These are phyloP conservation scores for Anguilla marmorata DNA, from an alignment of 2,797 vertebrate genomes.

Conservation along the genomic window DNA sequence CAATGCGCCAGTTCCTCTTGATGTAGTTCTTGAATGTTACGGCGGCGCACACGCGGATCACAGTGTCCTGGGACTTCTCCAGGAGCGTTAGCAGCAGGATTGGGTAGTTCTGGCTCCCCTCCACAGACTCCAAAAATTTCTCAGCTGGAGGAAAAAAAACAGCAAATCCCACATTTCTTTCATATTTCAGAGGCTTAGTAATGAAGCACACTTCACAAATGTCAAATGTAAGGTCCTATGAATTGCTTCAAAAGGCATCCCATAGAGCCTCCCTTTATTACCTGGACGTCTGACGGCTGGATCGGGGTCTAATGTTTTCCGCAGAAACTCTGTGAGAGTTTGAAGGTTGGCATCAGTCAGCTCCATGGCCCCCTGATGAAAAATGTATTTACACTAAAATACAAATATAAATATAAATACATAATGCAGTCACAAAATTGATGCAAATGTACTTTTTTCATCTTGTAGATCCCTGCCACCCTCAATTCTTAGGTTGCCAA, in stretches of 20 bases:
- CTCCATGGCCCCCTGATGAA: conserved; percentile 77
- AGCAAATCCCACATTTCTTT: not conserved
- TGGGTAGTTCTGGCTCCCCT: conserved; percentile 93
- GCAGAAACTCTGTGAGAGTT: conserved; percentile 90
- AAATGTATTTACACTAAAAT: conserved; percentile 25
- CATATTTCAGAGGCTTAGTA: not conserved
- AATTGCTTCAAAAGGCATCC: not conserved
- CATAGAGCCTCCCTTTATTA: conserved; percentile 52
- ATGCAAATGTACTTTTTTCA: not conserved
- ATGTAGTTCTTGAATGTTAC: conserved; percentile 99
- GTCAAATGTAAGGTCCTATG: not conserved
- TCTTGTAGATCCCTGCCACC: not conserved
- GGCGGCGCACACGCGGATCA: conserved; percentile 95
- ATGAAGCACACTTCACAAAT: not conserved
- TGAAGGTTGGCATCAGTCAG: conserved; percentile 95
- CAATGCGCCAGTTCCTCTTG: conserved; percentile 98
- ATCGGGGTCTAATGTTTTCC: conserved; percentile 94
- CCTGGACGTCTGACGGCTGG: conserved; percentile 92
- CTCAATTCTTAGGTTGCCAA: not conserved
- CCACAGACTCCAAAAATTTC: conserved; percentile 96
- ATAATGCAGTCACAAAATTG: not conserved
- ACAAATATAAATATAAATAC: not conserved
- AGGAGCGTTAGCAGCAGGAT: conserved; percentile 87
- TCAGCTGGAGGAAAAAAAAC: conserved; percentile 75
- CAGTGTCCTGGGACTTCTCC: conserved; percentile 94